A percentile compares a stretch with the other conserved stretches of the same genome.
Evolutionary conservation across 1,140 invertebrate genomes (phyloP).

Genomic region (Pseudoatta argentina): DNA sequence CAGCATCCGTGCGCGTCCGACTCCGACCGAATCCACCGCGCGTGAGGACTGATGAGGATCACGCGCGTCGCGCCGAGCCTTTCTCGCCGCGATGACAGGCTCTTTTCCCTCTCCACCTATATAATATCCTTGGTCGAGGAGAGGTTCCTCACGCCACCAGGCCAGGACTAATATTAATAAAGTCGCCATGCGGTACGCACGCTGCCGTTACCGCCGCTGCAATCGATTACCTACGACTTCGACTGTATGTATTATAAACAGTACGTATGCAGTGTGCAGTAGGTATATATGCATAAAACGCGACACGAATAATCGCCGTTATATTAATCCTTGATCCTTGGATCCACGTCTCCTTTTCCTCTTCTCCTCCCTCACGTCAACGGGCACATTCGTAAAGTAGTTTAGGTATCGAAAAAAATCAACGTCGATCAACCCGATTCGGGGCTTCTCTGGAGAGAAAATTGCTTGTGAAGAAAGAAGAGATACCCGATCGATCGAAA

Average conservation of each 20-base stretch:
- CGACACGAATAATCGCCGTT: not conserved
- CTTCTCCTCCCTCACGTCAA: not conserved
- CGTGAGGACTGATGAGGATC: slow-evolving; percentile 48
- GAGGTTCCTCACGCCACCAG: slow-evolving; percentile 41
- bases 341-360: no score
- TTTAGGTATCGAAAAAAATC: not conserved
- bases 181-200: slow-evolving; percentile 66
- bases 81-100: slow-evolving; percentile 47
- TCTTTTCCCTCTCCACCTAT: slow-evolving; percentile 54
- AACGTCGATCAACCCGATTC: not conserved
- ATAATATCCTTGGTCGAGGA: slow-evolving; percentile 65
- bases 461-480: not conserved
- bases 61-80: slow-evolving; percentile 5
- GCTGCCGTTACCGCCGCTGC: slow-evolving; percentile 14
- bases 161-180: slow-evolving; percentile 76
- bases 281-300: not conserved
- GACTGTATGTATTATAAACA: not conserved
- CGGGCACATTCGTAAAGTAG: not conserved
- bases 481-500: not conserved
- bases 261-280: no score
- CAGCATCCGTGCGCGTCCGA: not conserved
- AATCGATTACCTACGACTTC: slow-evolving; percentile 67
- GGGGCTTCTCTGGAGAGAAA: not conserved
- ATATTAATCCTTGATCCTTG: not conserved
- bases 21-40: not conserved